Evolutionary conservation across 2,113 vertebrate species (phyloP).

Genomic region (Gopherus evgoodei): DNA sequence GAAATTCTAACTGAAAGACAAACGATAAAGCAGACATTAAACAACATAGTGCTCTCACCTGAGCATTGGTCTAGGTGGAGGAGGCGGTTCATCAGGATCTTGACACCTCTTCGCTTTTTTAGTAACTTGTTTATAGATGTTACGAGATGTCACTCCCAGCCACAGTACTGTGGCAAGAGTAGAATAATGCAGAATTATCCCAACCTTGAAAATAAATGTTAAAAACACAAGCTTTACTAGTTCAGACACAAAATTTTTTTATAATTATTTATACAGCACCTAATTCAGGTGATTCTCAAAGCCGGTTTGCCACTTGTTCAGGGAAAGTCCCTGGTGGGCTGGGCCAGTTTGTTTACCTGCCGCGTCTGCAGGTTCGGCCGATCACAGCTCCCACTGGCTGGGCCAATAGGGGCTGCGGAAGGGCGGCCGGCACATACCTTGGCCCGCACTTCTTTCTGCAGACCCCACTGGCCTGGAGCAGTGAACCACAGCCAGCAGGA

Average conservation of each 20-base stretch:
- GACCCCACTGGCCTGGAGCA: too few relatives aligned
- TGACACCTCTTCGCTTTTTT: conserved; percentile 93
- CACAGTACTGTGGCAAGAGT: conserved; percentile 94
- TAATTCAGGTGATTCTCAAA: neutral
- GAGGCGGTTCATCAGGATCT: conserved; percentile 94
- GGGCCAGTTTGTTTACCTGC: too few relatives aligned
- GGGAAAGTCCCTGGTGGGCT: too few relatives aligned
- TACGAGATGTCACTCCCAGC: conserved; percentile 96
- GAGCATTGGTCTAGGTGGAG: conserved; percentile 95
- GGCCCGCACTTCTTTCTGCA: too few relatives aligned
- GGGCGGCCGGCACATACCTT: too few relatives aligned
- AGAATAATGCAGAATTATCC: conserved; percentile 97
- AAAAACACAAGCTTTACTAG: neutral
- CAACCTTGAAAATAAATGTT: conserved; percentile 82
- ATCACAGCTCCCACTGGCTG: too few relatives aligned
- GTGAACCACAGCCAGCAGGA: too few relatives aligned
- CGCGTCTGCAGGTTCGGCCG: too few relatives aligned
- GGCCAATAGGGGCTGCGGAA: too few relatives aligned
- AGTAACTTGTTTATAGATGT: conserved; percentile 98
- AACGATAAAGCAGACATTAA: neutral
- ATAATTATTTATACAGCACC: accelerated
- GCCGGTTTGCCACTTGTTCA: too few relatives aligned
- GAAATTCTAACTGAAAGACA: neutral
- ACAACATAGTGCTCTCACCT: conserved; percentile 79
- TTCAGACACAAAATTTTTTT: neutral